Evolutionary conservation across 2,888 invertebrate genomes (phyloP).

Genomic region (Lymantria monacha): DNA sequence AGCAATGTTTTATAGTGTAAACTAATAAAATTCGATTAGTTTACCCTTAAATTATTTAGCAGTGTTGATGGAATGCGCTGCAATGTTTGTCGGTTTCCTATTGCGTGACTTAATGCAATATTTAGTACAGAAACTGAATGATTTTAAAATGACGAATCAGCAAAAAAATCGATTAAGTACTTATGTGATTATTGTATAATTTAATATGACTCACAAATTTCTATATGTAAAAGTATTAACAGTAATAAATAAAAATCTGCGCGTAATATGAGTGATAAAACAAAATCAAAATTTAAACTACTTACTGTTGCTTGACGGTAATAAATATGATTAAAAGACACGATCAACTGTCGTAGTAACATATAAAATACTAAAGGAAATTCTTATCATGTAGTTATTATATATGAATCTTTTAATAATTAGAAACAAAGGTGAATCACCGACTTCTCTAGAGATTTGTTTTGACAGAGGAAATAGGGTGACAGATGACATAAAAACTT

Average conservation of each 20-base stretch:
- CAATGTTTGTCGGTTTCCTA: too few relatives aligned
- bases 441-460: conserved; percentile 21
- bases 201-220: too few relatives aligned
- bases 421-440: conserved; percentile 24
- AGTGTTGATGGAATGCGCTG: too few relatives aligned
- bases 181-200: too few relatives aligned
- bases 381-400: background rate
- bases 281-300: background rate
- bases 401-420: conserved; percentile 2
- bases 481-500: too few relatives aligned
- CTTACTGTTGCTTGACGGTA: conserved; percentile 20
- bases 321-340: conserved; percentile 5
- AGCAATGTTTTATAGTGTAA: too few relatives aligned
- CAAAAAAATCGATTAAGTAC: too few relatives aligned
- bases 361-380: conserved; percentile 17
- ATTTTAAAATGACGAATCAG: too few relatives aligned
- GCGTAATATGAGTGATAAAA: background rate
- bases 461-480: conserved; percentile 18
- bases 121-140: too few relatives aligned
- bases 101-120: too few relatives aligned
- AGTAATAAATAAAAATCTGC: background rate
- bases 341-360: conserved; percentile 11
- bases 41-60: too few relatives aligned
- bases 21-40: too few relatives aligned
- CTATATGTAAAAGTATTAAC: background rate